A percentile compares a stretch with the other conserved stretches of the same genome.
Conservation (phyloP, 2,113 vertebrate genomes). For the Tachycineta bicolor region DNA sequence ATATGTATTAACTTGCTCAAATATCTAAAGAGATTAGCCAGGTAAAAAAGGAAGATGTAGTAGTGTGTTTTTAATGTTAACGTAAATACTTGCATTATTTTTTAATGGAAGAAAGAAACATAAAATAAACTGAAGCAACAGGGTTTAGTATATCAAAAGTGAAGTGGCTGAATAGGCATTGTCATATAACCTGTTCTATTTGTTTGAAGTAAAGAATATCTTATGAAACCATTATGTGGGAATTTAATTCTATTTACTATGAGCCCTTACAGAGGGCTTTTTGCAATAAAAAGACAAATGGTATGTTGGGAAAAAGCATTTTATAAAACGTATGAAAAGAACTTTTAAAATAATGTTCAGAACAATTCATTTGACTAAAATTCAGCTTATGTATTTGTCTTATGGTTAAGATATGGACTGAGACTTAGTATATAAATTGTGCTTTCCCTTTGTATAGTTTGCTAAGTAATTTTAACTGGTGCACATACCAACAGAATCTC, state of each 20-base stretch:
- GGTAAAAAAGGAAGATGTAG: not conserved
- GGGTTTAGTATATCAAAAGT: not conserved
- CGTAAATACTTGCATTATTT: not conserved
- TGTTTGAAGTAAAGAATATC: not conserved
- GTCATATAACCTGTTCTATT: not conserved
- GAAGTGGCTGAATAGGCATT: not conserved
- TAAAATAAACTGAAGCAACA: not conserved
- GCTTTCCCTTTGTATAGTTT: not conserved
- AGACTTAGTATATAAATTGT: not conserved
- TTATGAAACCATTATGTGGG: not conserved
- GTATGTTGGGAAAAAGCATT: not conserved
- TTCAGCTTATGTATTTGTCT: not conserved
- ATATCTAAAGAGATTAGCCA: constrained; percentile 10
- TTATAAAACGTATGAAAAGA: not conserved
- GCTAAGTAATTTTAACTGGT: not conserved
- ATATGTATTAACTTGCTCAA: not conserved
- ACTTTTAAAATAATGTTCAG: not conserved
- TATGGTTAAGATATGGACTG: not conserved
- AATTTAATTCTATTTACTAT: not conserved
- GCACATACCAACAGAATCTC: not conserved
- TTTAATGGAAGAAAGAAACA: not conserved
- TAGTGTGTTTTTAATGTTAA: not conserved
- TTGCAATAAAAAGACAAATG: not conserved
- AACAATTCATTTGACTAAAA: not conserved
- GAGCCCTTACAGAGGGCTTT: not conserved